Conservation (phyloP, 2,797 vertebrate genomes). For the Heterohyrax brucei region DNA sequence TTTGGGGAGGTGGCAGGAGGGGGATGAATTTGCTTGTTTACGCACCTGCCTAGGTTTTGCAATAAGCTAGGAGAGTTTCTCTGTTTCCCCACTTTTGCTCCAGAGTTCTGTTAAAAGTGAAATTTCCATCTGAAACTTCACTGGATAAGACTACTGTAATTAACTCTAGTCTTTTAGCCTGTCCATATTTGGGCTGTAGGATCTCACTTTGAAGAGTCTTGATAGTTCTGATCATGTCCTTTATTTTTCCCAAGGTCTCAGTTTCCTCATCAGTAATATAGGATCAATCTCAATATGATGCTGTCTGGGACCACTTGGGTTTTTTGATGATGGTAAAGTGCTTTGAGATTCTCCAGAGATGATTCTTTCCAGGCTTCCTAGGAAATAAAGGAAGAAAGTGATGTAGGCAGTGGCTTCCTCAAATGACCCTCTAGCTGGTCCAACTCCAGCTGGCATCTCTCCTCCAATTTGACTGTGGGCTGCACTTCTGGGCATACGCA, state of each 20-base stretch:
- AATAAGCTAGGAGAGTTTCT: background rate
- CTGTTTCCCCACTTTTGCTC: background rate
- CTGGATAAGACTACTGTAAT: background rate
- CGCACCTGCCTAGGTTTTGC: background rate
- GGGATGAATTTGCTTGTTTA: background rate
- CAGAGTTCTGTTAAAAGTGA: background rate
- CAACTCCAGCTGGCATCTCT: background rate
- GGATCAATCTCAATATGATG: conserved; percentile 18
- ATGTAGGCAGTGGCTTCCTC: conserved; percentile 43
- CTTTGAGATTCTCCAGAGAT: conserved; percentile 29
- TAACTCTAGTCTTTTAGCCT: background rate
- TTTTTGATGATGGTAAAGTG: background rate
- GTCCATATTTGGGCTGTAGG: background rate
- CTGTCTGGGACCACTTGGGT: background rate
- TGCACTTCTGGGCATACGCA: background rate
- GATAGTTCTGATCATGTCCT: background rate
- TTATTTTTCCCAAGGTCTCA: conserved; percentile 23
- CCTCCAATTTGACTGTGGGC: too few species aligned
- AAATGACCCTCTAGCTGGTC: background rate
- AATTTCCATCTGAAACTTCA: background rate
- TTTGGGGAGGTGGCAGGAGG: background rate
- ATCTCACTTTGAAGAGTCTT: background rate
- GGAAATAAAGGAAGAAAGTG: conserved; percentile 8
- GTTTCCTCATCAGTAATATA: conserved; percentile 6
- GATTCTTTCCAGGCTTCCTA: conserved; percentile 14